Percentiles rank a stretch among this genome's conserved stretches.
phyloP scores from a whole-genome alignment of 2,888 invertebrate species.

The Masnerella sp. region DNA sequence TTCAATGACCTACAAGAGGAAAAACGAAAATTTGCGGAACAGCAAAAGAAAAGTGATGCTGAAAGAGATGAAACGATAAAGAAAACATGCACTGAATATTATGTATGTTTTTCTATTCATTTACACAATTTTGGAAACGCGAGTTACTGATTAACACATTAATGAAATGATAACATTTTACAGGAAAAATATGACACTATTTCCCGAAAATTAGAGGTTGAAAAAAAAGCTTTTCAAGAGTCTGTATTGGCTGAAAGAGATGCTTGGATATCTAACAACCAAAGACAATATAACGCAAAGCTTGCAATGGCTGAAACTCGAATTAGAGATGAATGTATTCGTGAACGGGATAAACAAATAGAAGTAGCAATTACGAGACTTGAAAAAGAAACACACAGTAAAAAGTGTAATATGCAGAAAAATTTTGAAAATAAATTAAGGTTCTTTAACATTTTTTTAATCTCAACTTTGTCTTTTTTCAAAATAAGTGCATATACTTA shows the following conservation, averaged over 20 bases:
- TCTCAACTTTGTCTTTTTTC: too few species aligned
- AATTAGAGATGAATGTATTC: slow-evolving; percentile 84
- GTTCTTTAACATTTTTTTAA: too few species aligned
- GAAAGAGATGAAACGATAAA: slow-evolving; percentile 66
- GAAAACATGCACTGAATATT: slow-evolving; percentile 63
- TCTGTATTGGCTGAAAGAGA: slow-evolving; percentile 82
- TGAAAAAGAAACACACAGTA: slow-evolving; percentile 83
- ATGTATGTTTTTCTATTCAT: slow-evolving; percentile 61
- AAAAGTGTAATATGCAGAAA: slow-evolving; percentile 80
- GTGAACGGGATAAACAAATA: slow-evolving; percentile 88
- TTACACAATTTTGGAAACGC: slow-evolving; percentile 41
- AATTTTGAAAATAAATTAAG: slow-evolving; percentile 79
- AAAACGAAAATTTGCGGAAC: slow-evolving; percentile 65
- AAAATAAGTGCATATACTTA: too few species aligned
- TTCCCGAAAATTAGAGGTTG: slow-evolving; percentile 74
- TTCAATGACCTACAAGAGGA: slow-evolving; percentile 68
- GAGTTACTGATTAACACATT: neutral
- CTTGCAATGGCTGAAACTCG: slow-evolving; percentile 84
- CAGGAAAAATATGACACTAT: slow-evolving; percentile 67
- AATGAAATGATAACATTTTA: neutral
- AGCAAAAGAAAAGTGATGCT: slow-evolving; percentile 64
- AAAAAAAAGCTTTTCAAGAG: slow-evolving; percentile 81
- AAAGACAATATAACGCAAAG: slow-evolving; percentile 81
- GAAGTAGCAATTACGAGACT: slow-evolving; percentile 85
- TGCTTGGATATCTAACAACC: slow-evolving; percentile 82